Base-by-base conservation (phyloP, 1,140 invertebrate genomes). In the Eubasilissa regina region DNA sequence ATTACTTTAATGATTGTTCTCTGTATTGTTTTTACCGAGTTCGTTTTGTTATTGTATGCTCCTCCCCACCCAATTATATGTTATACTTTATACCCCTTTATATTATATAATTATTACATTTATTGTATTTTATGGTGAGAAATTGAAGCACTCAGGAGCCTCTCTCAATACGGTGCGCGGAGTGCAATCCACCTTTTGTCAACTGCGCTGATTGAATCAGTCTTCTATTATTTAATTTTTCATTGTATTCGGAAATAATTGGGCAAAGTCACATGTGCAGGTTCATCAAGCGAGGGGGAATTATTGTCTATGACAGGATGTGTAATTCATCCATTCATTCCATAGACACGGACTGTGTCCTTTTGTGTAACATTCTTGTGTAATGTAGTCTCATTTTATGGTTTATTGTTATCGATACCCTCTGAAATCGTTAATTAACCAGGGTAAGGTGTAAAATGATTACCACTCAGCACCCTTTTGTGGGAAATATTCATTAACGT, bases 291-390 rank as follows among this genome's bases (percentile, higher is more conserved):
- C 12, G 4, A 35, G 53, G 70, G 11, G 51, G 13, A 17, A 72
- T 35, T 44, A 74, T 74, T 74, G 70, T 74, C 70, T 74, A 74
- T 74, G 70, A 15, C 70, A 74, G 70, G 70, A 74, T 74, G 70
- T 74, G 70, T 74, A 74, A 74, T 74, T 74, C 51, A 74, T 56
- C 70, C 35, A 74, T 74, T 74, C 70, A 74, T n/a, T 13, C n/a
- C 51, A 35, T 56, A 58, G 51, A 68, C 64, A 47, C 19, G 53
- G 45, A 56, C 43, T 74, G 53, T 74, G 70, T 74, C 70, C 70
- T 74, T 74, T 70, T 72, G 45, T 72, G 35, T 74, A 43, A 19
- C 43, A 74, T 74, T 74, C 56, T 74, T 74, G 70, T 56, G 44
- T 43, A 45, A 74, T 74, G 21, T 74, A 56, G 70, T 48, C 70